phyloP scores from a whole-genome alignment of 2,888 invertebrate species.

The Drosophila rubida region DNA sequence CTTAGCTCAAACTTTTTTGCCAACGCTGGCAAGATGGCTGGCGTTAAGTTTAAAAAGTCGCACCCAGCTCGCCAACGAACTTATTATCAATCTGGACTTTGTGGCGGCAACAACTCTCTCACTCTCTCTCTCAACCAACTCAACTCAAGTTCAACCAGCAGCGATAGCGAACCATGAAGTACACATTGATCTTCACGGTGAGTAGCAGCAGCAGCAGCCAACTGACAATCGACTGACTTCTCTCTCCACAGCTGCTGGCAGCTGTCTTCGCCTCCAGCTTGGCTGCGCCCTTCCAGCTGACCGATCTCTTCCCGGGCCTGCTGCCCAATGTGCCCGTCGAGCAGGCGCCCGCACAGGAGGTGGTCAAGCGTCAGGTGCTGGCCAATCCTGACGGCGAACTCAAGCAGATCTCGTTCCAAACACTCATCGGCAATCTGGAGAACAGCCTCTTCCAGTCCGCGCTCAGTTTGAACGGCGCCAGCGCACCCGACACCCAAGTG shows the following conservation, averaged over 20 bases:
- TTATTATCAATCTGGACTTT: constrained; percentile 72
- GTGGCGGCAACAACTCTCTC: constrained; percentile 52
- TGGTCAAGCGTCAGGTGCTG: constrained; percentile 71
- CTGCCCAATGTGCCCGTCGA: constrained; percentile 35
- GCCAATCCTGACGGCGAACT: constrained; percentile 64
- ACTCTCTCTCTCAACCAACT: not conserved
- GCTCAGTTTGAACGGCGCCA: constrained; percentile 67
- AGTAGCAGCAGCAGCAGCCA: constrained; percentile 36
- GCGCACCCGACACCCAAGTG: constrained; percentile 59
- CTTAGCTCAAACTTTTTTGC: constrained; percentile 41
- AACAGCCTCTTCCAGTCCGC: constrained; percentile 79
- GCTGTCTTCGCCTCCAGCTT: constrained; percentile 30
- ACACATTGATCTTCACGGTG: constrained; percentile 64
- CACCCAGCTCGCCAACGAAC: constrained; percentile 40
- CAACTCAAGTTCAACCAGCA: constrained; percentile 14
- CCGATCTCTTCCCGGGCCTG: constrained; percentile 60
- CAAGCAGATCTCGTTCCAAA: constrained; percentile 78
- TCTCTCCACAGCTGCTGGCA: constrained; percentile 53
- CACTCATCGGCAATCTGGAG: constrained; percentile 81
- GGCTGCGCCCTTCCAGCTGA: constrained; percentile 66
- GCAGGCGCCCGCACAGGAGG: constrained; percentile 43
- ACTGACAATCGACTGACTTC: not conserved
- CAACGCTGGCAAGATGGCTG: not conserved
- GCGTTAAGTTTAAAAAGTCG: constrained; percentile 69
- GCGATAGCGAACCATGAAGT: constrained; percentile 63